Base-by-base conservation (phyloP, 92 coral and sea anemone genomes). In the Palythoa grandis region DNA sequence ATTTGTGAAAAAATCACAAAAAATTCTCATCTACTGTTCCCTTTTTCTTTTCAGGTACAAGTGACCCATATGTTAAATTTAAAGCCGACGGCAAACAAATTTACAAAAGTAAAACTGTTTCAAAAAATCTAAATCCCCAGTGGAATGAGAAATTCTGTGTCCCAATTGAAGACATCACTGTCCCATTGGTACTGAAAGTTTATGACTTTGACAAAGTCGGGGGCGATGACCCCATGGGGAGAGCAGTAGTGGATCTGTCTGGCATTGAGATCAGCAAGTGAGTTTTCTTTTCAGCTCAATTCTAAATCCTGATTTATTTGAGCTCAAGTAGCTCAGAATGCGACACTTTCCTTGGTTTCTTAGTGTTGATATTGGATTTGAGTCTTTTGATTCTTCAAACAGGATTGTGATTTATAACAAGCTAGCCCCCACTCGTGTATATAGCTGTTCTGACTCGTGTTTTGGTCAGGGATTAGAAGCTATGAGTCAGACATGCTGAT, bases 121-220 rank as follows among this genome's bases (percentile, higher is more conserved):
- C 95, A 24, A 96, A 96, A 70, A 96, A 96, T 66, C 91, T 96
- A 52, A 96, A 96, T 53, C 98, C 98, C 24, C 98, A 96, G 78
- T 96, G 98, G 98, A 96, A 96, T 72, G 98, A 96, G 80, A 96
- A 96, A 65, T 96, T 96, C 83, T 96, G 98, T 88, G 98, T 96
- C 76, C 98, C 98, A 12, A 96, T 96, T 75, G 98, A 96, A 83
- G 98, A 96, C 82, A 94, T 96, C 37, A 95, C 95, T 54, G 95
- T 95, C 60, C 98, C 98, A 11, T 94, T 96, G 85, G 96, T 96
- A 23, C 71, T 96, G 67, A 96, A 96, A 87, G 98, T 96, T 70
- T 93, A 91, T 87, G 98, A 96, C 84, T 96, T 96, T 93, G 98
- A 96, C 82, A 98, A 95, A 70, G 98, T 96, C 74, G 95, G 98